phyloP scores from a whole-genome alignment of 2,113 vertebrate species.

The Oreochromis spilurus region DNA sequence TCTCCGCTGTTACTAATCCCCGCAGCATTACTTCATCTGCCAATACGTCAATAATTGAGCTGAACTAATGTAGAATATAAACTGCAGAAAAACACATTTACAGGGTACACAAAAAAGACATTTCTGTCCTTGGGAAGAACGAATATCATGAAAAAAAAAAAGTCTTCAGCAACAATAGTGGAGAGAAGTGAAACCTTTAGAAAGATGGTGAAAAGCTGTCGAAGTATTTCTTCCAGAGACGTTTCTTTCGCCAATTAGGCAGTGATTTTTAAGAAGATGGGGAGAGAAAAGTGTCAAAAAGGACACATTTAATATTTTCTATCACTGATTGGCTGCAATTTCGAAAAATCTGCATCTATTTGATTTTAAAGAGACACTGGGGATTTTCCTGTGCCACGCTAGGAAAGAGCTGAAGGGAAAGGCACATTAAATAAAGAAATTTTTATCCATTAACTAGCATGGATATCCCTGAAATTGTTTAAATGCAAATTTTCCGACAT shows the following conservation, averaged over 20 bases:
- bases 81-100: neutral
- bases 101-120: neutral
- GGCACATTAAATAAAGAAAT: neutral
- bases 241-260: neutral
- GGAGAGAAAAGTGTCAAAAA: neutral
- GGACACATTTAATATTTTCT: neutral
- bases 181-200: neutral
- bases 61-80: neutral
- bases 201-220: neutral
- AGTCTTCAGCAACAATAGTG: neutral
- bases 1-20: neutral
- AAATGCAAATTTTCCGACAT: neutral
- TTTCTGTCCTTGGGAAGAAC: neutral
- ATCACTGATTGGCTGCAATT: neutral
- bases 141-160: neutral
- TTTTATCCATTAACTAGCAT: neutral
- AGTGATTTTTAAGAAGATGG: neutral
- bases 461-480: neutral
- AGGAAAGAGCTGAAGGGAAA: neutral
- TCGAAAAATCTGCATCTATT: neutral
- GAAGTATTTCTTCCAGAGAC: neutral
- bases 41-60: neutral
- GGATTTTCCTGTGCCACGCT: neutral
- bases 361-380: neutral
- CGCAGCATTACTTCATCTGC: neutral